These are phyloP conservation scores for Belgica antarctica DNA, from an alignment of 2,888 invertebrate genomes.

Conservation along the genomic window DNA sequence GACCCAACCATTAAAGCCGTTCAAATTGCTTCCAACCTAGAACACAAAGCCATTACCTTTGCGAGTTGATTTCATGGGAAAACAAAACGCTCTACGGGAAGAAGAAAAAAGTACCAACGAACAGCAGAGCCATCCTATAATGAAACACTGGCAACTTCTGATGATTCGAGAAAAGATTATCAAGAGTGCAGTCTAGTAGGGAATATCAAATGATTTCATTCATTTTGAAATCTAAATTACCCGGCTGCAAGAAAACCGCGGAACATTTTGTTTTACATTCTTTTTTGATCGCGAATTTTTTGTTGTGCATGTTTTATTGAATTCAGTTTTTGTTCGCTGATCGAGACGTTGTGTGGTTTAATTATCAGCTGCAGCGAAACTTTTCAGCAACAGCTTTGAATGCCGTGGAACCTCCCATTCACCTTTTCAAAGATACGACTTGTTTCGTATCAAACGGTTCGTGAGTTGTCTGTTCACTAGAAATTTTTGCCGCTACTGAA, in stretches of 20 bases:
- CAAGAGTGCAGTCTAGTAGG: slow-evolving; percentile 32
- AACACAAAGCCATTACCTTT: background rate
- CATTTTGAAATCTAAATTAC: slow-evolving; percentile 43
- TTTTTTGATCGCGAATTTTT: no score
- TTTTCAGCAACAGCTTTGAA: no score
- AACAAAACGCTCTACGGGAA: slow-evolving; percentile 30
- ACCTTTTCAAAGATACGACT: no score
- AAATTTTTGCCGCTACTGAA: no score
- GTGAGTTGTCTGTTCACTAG: no score
- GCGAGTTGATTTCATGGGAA: slow-evolving; percentile 36
- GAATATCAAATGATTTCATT: slow-evolving; percentile 29
- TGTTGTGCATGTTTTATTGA: no score
- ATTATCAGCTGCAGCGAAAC: no score
- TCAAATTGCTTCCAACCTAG: slow-evolving; percentile 15
- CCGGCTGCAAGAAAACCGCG: slow-evolving; percentile 24
- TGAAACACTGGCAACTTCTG: slow-evolving; percentile 30
- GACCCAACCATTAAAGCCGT: background rate
- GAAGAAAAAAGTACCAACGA: background rate
- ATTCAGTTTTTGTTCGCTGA: no score
- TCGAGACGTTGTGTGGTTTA: no score
- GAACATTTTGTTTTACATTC: no score
- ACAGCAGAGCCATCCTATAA: slow-evolving; percentile 41
- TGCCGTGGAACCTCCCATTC: no score
- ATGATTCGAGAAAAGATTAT: slow-evolving; percentile 14
- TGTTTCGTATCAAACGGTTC: no score